Conservation (phyloP, 2,113 vertebrate species). For the Eonycteris spelaea region DNA sequence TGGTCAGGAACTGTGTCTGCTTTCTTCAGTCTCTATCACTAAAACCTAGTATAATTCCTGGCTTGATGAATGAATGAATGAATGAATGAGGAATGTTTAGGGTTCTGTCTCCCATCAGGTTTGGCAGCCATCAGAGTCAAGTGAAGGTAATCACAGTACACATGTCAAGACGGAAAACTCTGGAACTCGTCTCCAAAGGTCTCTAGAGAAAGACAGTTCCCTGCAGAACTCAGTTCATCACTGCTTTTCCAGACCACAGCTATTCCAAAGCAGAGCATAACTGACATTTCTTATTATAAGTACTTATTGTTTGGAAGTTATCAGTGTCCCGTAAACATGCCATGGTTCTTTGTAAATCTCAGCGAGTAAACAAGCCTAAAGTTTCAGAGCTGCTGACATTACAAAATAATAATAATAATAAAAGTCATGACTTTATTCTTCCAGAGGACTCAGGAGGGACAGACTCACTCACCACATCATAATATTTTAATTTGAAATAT, state of each 20-base stretch:
- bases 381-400: background rate
- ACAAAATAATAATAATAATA: background rate
- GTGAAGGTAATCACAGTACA: background rate
- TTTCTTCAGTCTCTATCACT: background rate
- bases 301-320: background rate
- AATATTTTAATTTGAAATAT: conserved; percentile 39
- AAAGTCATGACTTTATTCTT: background rate
- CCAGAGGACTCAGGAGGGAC: background rate
- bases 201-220: background rate
- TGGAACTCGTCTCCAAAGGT: background rate
- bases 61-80: background rate
- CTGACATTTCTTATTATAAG: background rate
- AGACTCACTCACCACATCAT: background rate
- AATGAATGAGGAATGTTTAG: background rate
- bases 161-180: background rate
- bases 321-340: background rate
- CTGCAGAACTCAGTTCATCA: background rate
- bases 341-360: background rate
- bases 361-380: background rate
- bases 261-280: background rate
- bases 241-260: background rate
- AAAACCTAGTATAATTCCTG: background rate
- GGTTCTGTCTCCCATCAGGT: background rate
- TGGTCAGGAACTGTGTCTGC: background rate
- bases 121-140: background rate